Base-by-base conservation (phyloP, 2,888 invertebrate species). In the Mimas tiliae region DNA sequence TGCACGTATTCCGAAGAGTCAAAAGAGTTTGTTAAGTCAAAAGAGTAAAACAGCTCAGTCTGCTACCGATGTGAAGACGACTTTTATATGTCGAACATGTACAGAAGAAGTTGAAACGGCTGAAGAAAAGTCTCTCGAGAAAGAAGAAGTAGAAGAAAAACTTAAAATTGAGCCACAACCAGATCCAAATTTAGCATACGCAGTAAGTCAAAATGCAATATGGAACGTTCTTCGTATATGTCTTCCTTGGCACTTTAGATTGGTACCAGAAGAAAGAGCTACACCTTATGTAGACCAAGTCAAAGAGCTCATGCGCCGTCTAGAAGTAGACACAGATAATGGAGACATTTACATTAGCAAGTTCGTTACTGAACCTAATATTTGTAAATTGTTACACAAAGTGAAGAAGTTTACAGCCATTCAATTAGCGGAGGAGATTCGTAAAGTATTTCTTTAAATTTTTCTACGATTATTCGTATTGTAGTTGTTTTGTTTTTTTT, bases 151-250 rank as follows among this genome's bases (percentile, higher is more conserved):
- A 33, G n/a, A 84, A 70, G 90, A 88, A 76, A 87, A 87, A 70
- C 70, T 74, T 19, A 84, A 80, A 68, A 71, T 68, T 27, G 88
- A 86, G 68, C 76, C 81, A 1, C 74, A 76, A 58, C 74, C 76
- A 65, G 85, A 91, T 72, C 83, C 84, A 7, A 79, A 86, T 38
- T 63, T 91, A 65, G 82, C 74, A 1, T 93, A 93, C 67, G 76
- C 86, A 14, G 87, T 93, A 11, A 85, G 84, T 67, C 90, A 90
- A 74, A 68, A 80, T 1, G 86, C 84, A 16, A 88, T 93, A 70
- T 90, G 90, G 90, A 93, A 90, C 65, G 82, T 93, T 14, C 75
- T 93, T 9, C 79, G 77, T 38, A 85, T 89, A 55, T 91, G 89
- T 68, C 78, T 93, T 63, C 93, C 93, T 0, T 91, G 92, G 89